Evolutionary conservation across 2,113 vertebrate genomes (phyloP).

Genomic region (Ochotona curzoniae): DNA sequence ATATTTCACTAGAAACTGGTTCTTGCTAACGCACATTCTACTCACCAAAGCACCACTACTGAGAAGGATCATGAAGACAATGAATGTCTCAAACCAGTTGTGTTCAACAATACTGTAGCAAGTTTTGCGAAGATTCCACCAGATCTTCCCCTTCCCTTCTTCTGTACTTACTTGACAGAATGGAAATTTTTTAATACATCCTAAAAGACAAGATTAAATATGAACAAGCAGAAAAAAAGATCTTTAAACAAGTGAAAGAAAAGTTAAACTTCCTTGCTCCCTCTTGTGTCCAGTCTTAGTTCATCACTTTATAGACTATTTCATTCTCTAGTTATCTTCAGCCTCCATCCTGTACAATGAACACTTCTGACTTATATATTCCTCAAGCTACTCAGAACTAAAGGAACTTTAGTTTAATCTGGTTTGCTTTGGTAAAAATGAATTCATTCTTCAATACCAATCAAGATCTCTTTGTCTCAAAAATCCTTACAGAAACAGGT

Average conservation of each 20-base stretch:
- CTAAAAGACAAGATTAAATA: constrained; percentile 83
- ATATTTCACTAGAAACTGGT: not conserved
- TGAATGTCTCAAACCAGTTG: constrained; percentile 99
- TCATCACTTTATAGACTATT: not conserved
- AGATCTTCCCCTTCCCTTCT: constrained; percentile 93
- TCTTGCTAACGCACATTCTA: constrained; percentile 19
- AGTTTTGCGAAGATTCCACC: constrained; percentile 97
- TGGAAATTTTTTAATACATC: constrained; percentile 90
- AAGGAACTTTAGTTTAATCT: not conserved
- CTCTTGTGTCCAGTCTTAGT: not conserved
- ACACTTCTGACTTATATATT: not conserved
- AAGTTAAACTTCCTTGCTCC: not conserved
- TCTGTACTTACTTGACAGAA: constrained; percentile 95
- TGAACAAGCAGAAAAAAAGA: constrained; percentile 56
- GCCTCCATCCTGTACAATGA: not conserved
- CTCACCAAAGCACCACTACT: constrained; percentile 98
- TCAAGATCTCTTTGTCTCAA: not conserved
- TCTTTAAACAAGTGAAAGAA: not conserved
- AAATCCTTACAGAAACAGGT: not conserved
- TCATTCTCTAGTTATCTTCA: not conserved
- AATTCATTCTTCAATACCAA: not conserved
- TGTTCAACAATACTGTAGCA: constrained; percentile 98
- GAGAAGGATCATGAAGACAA: constrained; percentile 99
- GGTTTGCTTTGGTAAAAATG: not conserved
- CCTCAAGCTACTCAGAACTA: not conserved